phyloP scores from a whole-genome alignment of 2,888 invertebrate species.

The Aspidiotus destructor region DNA sequence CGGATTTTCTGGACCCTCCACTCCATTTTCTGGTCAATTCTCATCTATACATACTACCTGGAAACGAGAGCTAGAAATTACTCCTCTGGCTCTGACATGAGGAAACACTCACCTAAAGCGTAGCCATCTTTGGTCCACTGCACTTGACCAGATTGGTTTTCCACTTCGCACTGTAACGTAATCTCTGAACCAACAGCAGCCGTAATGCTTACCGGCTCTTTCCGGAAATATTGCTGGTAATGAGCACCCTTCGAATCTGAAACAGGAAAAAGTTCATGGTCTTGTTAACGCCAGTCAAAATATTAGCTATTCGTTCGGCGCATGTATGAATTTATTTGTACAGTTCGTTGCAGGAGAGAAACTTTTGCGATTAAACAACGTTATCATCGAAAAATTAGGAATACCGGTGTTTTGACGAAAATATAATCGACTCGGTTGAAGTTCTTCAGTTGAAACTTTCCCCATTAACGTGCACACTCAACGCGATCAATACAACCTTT shows the following conservation, averaged over 20 bases:
- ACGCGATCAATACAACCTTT: background rate
- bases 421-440: background rate
- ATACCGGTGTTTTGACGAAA: background rate
- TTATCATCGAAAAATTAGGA: background rate
- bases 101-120: constrained; percentile 62
- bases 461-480: background rate
- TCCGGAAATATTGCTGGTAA: constrained; percentile 70
- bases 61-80: no score
- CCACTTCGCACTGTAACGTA: constrained; percentile 79
- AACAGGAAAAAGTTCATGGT: constrained; percentile 6
- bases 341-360: background rate
- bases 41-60: no score
- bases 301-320: no score
- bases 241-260: constrained; percentile 20
- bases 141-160: constrained; percentile 75
- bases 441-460: background rate
- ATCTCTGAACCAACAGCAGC: constrained; percentile 81
- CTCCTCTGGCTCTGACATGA: no score
- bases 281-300: no score
- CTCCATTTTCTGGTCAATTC: no score
- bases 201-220: constrained; percentile 83
- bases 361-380: background rate
- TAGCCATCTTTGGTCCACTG: constrained; percentile 98
- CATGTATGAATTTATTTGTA: background rate
- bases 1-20: no score